Evolutionary conservation across 2,888 invertebrate species (phyloP), one percentile per base, ranked within the genome.

Genomic region (Agrochola macilenta): DNA sequence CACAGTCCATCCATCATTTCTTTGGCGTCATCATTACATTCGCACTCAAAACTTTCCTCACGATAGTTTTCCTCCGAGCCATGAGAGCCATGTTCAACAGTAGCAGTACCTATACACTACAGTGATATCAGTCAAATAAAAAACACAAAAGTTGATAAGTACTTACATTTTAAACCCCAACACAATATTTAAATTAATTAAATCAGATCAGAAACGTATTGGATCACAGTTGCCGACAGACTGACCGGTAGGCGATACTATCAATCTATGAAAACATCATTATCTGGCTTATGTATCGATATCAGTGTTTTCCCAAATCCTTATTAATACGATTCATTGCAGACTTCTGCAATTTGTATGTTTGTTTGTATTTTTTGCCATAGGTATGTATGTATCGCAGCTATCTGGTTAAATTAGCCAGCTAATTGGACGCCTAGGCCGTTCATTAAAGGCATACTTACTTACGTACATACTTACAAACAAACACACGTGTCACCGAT

Each of bases 241-340:
- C 76, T 76, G 61, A 35, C 69, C 52, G 61, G 49, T 54, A 46
- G 14, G 64, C 9, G 26, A 14, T n/a, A 58, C 26, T 65, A 85
- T 66, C 57, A 66, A 68, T 52, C 17, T 60, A 12, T 14, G 23
- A 61, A 73, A 39, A 76, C 76, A 63, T 63, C 17, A 35, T 61
- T 82, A 82, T 85, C 85, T 58, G 52, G 69, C 63, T 73, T 64
- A 66, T 52, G 35, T 61, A 52, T n/a, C 12, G 82, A 60, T 83
- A 85, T 8, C 66, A 69, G 52, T 76, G 72, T 76, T 69, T 69
- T 70, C 76, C 82, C 69, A 85, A 83, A 85, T 68, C 76, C 82
- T 61, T 49, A 43, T 26, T 58, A 75, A 39, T 73, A 60, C 39
- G 69, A 76, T 58, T 60, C 52, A 52, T 7, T 35, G 23, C 4